Evolutionary conservation across 2,888 invertebrate genomes (phyloP).

Genomic region (Listrodromus nycthemerus): DNA sequence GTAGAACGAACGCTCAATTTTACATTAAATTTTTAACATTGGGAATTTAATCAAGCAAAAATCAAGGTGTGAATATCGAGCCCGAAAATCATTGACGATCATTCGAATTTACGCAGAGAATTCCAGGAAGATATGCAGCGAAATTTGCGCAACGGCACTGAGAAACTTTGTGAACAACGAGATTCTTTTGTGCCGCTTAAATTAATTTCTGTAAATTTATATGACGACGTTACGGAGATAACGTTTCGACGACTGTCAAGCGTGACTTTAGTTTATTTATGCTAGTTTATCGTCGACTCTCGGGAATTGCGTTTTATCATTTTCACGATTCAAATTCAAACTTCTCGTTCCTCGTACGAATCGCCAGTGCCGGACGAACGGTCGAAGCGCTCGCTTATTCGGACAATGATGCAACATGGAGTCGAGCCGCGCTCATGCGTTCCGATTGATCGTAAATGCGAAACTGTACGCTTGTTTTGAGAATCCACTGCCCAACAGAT

Average conservation of each 20-base stretch:
- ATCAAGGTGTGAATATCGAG: background rate
- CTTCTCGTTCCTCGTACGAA: background rate
- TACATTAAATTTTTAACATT: background rate
- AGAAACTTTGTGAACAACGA: background rate
- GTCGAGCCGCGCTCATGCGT: constrained; percentile 5
- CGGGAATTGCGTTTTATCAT: background rate
- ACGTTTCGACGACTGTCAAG: background rate
- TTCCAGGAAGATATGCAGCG: background rate
- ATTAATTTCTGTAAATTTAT: background rate
- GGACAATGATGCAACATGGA: constrained; percentile 52
- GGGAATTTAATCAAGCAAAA: background rate
- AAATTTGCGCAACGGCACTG: background rate
- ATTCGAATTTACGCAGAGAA: background rate
- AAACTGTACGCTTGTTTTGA: constrained; percentile 5
- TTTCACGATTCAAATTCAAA: background rate
- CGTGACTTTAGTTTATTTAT: background rate
- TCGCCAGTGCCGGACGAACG: background rate
- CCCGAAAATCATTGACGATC: background rate
- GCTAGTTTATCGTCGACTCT: background rate
- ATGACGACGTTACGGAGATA: background rate
- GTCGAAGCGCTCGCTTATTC: background rate
- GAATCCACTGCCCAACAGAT: background rate
- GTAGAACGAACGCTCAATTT: constrained; percentile 18
- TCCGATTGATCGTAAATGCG: constrained; percentile 26
- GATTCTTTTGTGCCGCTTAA: background rate